These are phyloP conservation scores for Netelia melanura DNA, from an alignment of 2,888 invertebrate genomes.

Conservation along the genomic window DNA sequence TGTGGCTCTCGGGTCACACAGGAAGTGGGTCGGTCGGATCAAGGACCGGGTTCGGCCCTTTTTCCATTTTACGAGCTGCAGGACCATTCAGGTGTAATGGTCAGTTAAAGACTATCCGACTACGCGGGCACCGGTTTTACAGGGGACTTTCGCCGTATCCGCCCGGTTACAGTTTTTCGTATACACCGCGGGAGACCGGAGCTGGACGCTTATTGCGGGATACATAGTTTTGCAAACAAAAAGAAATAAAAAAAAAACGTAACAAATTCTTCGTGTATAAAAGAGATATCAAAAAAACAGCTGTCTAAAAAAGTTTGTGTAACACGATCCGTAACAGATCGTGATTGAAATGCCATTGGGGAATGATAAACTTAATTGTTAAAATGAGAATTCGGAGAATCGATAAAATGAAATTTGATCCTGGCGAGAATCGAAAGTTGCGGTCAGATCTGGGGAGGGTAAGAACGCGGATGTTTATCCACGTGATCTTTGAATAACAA, in stretches of 20 bases:
- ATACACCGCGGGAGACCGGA: slow-evolving; percentile 32
- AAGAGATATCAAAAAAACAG: background rate
- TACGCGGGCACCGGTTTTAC: slow-evolving; percentile 76
- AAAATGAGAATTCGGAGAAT: slow-evolving; percentile 1
- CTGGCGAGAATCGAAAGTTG: background rate
- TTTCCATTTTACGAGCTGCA: slow-evolving; percentile 77
- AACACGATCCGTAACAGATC: background rate
- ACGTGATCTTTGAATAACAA: slow-evolving; percentile 83
- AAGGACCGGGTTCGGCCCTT: slow-evolving; percentile 80
- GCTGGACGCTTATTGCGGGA: slow-evolving; percentile 41
- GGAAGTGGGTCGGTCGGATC: slow-evolving; percentile 84
- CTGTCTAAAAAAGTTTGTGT: background rate
- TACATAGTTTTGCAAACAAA: slow-evolving; percentile 26
- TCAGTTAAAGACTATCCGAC: slow-evolving; percentile 84
- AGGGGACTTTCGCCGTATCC: slow-evolving; percentile 14
- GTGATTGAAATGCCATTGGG: background rate
- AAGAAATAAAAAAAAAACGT: slow-evolving; percentile 12
- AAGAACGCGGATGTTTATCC: slow-evolving; percentile 80
- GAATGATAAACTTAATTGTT: background rate
- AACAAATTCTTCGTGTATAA: background rate
- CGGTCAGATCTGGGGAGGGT: background rate
- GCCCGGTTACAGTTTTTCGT: slow-evolving; percentile 41
- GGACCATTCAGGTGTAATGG: slow-evolving; percentile 84
- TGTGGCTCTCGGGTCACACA: slow-evolving; percentile 78
- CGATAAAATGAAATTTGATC: slow-evolving; percentile 2